Base-by-base conservation (phyloP, 1,140 invertebrate species). In the Drosophila athabasca region DNA sequence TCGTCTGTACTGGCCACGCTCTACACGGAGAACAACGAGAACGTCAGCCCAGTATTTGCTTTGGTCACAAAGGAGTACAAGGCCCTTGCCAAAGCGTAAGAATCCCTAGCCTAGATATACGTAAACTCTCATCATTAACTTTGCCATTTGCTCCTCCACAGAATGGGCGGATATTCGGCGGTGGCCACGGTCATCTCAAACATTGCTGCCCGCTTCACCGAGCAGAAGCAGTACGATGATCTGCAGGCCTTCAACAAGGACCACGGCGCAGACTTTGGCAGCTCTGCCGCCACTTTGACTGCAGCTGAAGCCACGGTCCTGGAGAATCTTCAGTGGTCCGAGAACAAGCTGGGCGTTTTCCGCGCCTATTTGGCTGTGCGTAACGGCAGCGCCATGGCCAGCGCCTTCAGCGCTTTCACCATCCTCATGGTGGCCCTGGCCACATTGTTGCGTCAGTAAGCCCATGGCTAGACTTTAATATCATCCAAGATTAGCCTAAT, bases 81-180 rank as follows among this genome's bases (percentile, higher is more conserved):
- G 0, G 49, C 85, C 2, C 91, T 94, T 29, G 64, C 80, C 9
- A 46, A 72, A 2, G 91, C 93, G 93, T 94, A 91, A 93, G 93
- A 92, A n/a, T 2, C 3, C 35, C 3, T 66, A 39, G 11, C 24
- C 45, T 1, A 1, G 2, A 58, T 2, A 9, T 1, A 7, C 11
- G 0, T 13, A 13, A 13, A 11, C 2, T 29, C 3, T 7, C n/a
- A 19, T 62, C 3, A 26, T 57, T 66, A 4, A 49, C 19, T 57
- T n/a, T 55, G 11, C 24, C 24, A 43, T 57, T 69, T 53, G 58
- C 52, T 83, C 54, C 71, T 53, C 29, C 41, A 17, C 31, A 90
- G 82, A 53, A 91, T 82, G 91, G 91, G 70, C 46, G 92, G 92
- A 13, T 76, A 92, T 29, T 90, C 91, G 3, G 84, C 92, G 31